Base-by-base conservation (phyloP, 2,888 invertebrate genomes). In the Thereva nobilitata region DNA sequence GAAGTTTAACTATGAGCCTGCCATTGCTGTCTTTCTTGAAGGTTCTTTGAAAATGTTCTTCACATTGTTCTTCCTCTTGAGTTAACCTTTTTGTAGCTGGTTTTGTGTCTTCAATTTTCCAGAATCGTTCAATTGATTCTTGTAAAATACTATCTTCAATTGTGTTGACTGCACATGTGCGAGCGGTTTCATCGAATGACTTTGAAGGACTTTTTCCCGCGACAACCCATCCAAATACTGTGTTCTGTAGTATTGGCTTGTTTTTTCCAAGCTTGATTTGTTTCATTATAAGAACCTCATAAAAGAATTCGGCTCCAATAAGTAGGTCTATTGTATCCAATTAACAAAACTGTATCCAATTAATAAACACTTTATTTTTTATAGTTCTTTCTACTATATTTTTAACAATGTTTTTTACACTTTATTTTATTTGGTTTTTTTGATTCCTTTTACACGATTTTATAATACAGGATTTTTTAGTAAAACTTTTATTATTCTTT, bases 1-100 rank as follows among this genome's bases (percentile, higher is more conserved):
- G 72, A 45, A 73, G 54, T 10, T 54, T 67, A 4, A 72, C 70
- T 10, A 71, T 34, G 45, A 72, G 73, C 41, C 70, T 23, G 7
- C 71, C 72, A 3, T 69, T 45, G n/a, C 1, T 7, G 38, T 66
- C 41, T 37, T 68, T 53, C 4, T 23, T 63, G 7, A 53, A 53
- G 5, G 68, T 71, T 49, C 68, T 55, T n/a, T 50, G n/a, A 59
- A 74, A 72, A 53, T 70, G 68, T 1, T 59, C 41, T 68, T 74
- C 72, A 50, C 72, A 72, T 47, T 41, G 40, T 41, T 64, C 47
- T 56, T 71, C 70, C 7, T 68, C 65, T 3, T 35, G 35, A 9
- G 71, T 65, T 10, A 66, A 42, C n/a, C 55, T 23, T 10, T 9
- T 35, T 1, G 6, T 53, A 4, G 50, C 52, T 64, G 64, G 57